Conservation (phyloP, 2,888 invertebrate species). For the Acronicta psi region DNA sequence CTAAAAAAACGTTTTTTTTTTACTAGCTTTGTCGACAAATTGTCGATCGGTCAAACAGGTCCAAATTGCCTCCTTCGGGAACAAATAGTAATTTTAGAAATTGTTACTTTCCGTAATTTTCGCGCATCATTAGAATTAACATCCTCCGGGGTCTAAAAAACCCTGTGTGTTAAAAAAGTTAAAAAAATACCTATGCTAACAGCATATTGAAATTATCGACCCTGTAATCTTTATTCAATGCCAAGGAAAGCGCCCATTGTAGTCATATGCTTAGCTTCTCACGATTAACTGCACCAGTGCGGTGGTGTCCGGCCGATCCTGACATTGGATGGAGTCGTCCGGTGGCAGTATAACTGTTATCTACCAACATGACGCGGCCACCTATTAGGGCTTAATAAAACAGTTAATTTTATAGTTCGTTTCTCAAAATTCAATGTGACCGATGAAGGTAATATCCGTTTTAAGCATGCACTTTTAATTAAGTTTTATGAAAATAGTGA, state of each 20-base stretch:
- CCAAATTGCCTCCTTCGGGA: too few species aligned
- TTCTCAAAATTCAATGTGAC: constrained; percentile 24
- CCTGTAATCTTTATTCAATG: constrained; percentile 34
- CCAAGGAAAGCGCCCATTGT: constrained; percentile 53
- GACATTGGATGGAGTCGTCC: constrained; percentile 52
- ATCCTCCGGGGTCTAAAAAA: too few species aligned
- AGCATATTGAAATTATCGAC: constrained; percentile 35
- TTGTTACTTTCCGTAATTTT: too few species aligned
- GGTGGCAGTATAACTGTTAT: constrained; percentile 30
- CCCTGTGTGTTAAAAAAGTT: too few species aligned
- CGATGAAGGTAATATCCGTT: constrained; percentile 48
- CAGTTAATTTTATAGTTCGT: constrained; percentile 11
- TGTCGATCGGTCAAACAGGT: too few species aligned
- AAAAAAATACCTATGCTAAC: constrained; percentile 2
- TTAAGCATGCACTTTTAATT: background rate
- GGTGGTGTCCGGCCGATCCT: constrained; percentile 38
- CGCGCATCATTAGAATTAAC: too few species aligned
- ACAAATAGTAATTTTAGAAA: too few species aligned
- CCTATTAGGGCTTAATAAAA: constrained; percentile 27
- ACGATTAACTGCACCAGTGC: constrained; percentile 50
- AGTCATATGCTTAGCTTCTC: constrained; percentile 63
- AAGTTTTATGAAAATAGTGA: too few species aligned
- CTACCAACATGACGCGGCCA: constrained; percentile 38
- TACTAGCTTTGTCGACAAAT: too few species aligned
- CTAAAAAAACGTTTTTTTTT: too few species aligned